A percentile compares a stretch with the other conserved stretches of the same genome.
Conservation (phyloP, 1,140 invertebrate genomes). For the Sarcophaga peregrina region DNA sequence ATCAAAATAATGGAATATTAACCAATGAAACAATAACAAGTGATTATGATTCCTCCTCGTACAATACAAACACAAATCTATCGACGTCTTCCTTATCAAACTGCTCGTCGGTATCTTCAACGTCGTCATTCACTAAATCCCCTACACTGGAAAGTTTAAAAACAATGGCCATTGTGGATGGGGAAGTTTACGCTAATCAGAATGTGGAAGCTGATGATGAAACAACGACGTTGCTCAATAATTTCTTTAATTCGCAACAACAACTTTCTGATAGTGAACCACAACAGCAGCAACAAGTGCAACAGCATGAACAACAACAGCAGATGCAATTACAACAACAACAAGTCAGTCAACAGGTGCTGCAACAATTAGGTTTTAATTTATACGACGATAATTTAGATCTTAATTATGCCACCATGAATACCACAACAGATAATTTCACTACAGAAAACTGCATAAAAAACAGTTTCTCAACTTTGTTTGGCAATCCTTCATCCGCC, state of each 20-base stretch:
- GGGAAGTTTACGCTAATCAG: background rate
- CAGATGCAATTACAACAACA: conserved; percentile 46
- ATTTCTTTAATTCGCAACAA: background rate
- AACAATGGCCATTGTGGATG: conserved; percentile 21
- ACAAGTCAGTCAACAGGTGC: conserved; percentile 61
- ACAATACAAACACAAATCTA: conserved; percentile 33
- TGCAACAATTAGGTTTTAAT: conserved; percentile 59
- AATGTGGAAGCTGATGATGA: background rate
- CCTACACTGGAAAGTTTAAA: conserved; percentile 29
- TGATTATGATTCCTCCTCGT: conserved; percentile 39
- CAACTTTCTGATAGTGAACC: background rate
- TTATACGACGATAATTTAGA: conserved; percentile 51
- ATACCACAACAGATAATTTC: conserved; percentile 40
- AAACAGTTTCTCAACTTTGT: conserved; percentile 42
- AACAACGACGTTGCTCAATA: conserved; percentile 16
- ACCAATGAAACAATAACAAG: background rate
- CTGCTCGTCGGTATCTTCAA: conserved; percentile 28
- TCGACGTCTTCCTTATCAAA: conserved; percentile 40
- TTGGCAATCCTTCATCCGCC: conserved; percentile 45
- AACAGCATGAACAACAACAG: background rate
- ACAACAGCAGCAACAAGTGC: conserved; percentile 2
- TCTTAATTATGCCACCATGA: conserved; percentile 41
- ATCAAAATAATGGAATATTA: background rate
- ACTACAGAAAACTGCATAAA: conserved; percentile 44
- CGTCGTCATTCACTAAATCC: conserved; percentile 34